Evolutionary conservation across 2,888 invertebrate genomes (phyloP), one percentile per base, ranked within the genome.

Genomic region (Chesias legatella): DNA sequence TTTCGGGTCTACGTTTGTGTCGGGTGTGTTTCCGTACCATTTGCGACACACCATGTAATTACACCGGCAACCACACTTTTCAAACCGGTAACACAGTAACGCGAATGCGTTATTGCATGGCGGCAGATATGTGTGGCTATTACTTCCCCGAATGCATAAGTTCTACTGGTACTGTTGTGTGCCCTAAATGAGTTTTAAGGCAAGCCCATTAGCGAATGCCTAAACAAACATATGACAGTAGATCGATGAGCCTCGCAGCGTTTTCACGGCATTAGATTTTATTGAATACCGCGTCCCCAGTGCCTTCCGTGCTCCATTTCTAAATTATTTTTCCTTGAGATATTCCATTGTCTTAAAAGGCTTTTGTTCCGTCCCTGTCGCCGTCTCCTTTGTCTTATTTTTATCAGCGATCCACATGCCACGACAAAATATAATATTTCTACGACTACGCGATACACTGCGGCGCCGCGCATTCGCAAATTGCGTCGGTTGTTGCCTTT

Each of bases 301-400:
- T 45, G 32, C 36, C 43, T 40, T 38, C 47, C 36, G 28, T 51
- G 38, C 42, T 55, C 35, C 40, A 43, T 53, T 61, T 52, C 40
- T 36, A 51, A 58, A 56, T 53, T 45, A 53, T 51, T 62, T 56
- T 53, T 45, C 43, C 34, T 51, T 33, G 26, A 44, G 36, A 21
- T 49, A 40, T 40, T 41, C 32, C 41, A 36, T 40, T 52, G 51
- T 57, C 36, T 49, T 26, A 36, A 34, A n/a, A 31, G 43, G 45
- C 44, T 56, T 56, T 58, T 51, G 48, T 56, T 42, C 42, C 39
- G 46, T 41, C 33, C n/a, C 42, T 36, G 43, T 44, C 51, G 43
- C 9, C 35, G 32, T 26, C 28, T 50, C 35, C 48, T 52, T 50
- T 50, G 47, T 54, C 41, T 34, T 48, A 36, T 43, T 30, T 37